Base-by-base conservation (phyloP, 2,797 vertebrate genomes). In the Brachymystax lenok region DNA sequence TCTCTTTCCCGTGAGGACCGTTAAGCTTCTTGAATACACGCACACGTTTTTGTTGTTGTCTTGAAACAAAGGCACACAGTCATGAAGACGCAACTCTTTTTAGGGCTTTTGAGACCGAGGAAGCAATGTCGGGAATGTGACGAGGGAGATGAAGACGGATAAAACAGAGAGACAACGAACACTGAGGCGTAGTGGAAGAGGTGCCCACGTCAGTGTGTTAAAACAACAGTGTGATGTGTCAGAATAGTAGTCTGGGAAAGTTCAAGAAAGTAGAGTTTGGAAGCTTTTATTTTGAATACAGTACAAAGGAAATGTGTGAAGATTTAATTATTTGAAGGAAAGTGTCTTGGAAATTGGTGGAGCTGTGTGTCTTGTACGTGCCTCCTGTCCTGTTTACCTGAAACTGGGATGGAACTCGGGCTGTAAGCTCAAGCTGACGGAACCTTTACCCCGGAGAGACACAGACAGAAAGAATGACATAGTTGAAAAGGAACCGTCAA, bases 281-380 rank as follows among this genome's bases (percentile, higher is more conserved):
- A 46, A 46, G 8, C 40, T 46, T 46, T 46, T 10, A 46, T 46
- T 46, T 46, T 46, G 40, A 46, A 46, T 46, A 10, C 40, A 46
- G 8, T 46, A 46, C 40, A 46, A 46, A 8, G 40, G 8, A 46
- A 8, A 10, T 46, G 35, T 79, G 74, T 77, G 66, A 77, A 30
- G 74, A 54, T 69, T 69, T 35, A 71, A 1, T 46, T 5, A 79
- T 68, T 19, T 51, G 8, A 7, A 19, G 72, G 30, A 54, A 30
- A 27, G 80, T 5, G 80, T 84, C 30, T 83, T 40, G 69, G 51
- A 73, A 66, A 74, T 79, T 30, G 63, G 76, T 74, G 70, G 71
- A 80, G 74, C 77, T 74, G 82, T 79, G 86, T 89, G 84, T 85
- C 77, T 85, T 59, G 24, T 87, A 82, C 79, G 91, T 91, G 90